A percentile compares a stretch with the other conserved stretches of the same genome.
These are phyloP conservation scores for Metopia argyrocephala DNA, from an alignment of 2,888 invertebrate genomes.

Conservation along the genomic window DNA sequence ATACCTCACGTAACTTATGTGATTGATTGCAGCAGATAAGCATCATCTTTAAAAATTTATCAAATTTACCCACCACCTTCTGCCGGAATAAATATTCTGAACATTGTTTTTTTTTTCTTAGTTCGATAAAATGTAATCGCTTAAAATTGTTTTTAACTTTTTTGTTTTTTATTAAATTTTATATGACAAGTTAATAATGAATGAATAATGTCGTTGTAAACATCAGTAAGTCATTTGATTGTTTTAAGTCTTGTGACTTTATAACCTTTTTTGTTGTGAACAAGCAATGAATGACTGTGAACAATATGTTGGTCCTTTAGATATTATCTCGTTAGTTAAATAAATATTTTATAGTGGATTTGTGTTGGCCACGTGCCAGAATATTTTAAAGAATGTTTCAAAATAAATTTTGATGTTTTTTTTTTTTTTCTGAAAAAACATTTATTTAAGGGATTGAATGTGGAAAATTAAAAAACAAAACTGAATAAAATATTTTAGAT, in stretches of 20 bases:
- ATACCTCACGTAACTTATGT: no score
- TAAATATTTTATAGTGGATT: conserved; percentile 27
- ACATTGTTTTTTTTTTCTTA: neutral
- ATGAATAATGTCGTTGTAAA: conserved; percentile 48
- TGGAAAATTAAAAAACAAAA: neutral
- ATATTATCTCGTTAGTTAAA: neutral
- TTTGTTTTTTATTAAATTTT: conserved; percentile 52
- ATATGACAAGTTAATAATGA: conserved; percentile 75
- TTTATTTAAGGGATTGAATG: neutral
- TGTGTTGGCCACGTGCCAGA: conserved; percentile 56
- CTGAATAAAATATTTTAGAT: no score
- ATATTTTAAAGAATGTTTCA: conserved; percentile 57
- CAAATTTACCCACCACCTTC: neutral
- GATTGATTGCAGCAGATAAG: no score
- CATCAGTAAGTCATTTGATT: conserved; percentile 42
- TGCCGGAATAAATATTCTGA: no score
- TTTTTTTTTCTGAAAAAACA: neutral
- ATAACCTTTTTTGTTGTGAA: neutral
- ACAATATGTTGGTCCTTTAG: neutral
- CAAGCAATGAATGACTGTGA: neutral
- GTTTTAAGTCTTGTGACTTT: conserved; percentile 41
- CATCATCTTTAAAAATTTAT: neutral
- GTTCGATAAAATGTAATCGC: conserved; percentile 74
- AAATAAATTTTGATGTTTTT: conserved; percentile 22
- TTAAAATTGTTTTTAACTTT: conserved; percentile 59